Evolutionary conservation across 2,797 vertebrate genomes (phyloP), one percentile per base, ranked within the genome.

Genomic region (Pogoniulus pusillus): DNA sequence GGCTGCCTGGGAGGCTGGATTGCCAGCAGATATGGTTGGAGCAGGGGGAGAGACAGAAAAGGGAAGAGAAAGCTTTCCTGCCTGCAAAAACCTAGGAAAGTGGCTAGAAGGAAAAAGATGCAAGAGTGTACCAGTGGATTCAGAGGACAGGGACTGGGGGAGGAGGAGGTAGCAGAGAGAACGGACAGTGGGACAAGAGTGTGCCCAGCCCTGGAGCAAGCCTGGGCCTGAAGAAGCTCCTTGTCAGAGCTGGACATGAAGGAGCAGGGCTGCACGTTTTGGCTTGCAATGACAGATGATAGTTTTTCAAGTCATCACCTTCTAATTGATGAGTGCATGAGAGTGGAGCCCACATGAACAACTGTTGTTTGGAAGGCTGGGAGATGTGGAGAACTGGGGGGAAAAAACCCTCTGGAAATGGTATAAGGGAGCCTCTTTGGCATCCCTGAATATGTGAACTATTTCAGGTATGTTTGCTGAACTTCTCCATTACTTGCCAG

Each of bases 391-490:
- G 63, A 57, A 47, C 53, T 32, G 32, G 30, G 71, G 26, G 71
- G 51, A 6, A 54, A 75, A 87, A n/a, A 2, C 43, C 64, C 57
- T 80, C 82, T 89, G 78, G 84, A 93, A 89, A 69, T 27, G 55
- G 65, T 90, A 79, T 58, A 62, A 62, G 88, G 0, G 34, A 90
- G 65, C 55, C 34, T 78, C 63, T 89, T 74, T 72, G 92, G 70
- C 63, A 82, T 80, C 66, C 58, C 30, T 53, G 35, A 87, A 47
- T 68, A 93, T 78, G 87, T 63, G 70, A 91, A 70, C 32, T 87
- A 94, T 95, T 89, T 74, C 93, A 94, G 90, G 89, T 94, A 93
- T 93, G 92, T 85, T 90, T 94, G 82, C 84, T 93, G 26, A 75
- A 37, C 47, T 74, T 85, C 90, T 93, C 82, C 0, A 0, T 93